phyloP scores from a whole-genome alignment of 2,888 invertebrate genomes.

The Athalia rosae region DNA sequence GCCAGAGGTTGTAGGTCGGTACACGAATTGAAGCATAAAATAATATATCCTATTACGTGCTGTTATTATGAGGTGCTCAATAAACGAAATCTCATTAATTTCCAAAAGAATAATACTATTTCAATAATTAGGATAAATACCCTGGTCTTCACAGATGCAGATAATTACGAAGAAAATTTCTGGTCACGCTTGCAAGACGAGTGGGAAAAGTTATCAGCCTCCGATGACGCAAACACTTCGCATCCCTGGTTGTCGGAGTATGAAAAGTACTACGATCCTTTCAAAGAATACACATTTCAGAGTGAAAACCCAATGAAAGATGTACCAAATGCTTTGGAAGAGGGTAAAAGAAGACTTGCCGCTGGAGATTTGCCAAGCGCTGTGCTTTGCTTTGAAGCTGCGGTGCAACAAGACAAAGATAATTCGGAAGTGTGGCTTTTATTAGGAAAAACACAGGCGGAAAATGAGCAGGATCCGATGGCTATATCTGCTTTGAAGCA shows the following conservation, averaged over 20 bases:
- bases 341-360: constrained; percentile 88
- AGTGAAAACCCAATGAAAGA: constrained; percentile 91
- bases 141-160: constrained; percentile 66
- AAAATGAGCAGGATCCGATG: constrained; percentile 97
- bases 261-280: constrained; percentile 78
- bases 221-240: constrained; percentile 74
- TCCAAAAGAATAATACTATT: constrained; percentile 40
- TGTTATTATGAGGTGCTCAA: no score
- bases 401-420: constrained; percentile 87
- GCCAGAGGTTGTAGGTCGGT: constrained; percentile 58
- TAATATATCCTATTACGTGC: neutral
- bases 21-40: neutral
- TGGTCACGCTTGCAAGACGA: constrained; percentile 84
- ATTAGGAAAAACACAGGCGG: constrained; percentile 94
- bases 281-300: constrained; percentile 86
- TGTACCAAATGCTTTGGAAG: constrained; percentile 85
- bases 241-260: constrained; percentile 85
- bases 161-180: constrained; percentile 79
- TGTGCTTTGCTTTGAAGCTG: constrained; percentile 96
- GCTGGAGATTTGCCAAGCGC: constrained; percentile 96
- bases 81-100: constrained; percentile 4
- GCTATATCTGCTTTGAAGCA: constrained; percentile 94
- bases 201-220: constrained; percentile 85
- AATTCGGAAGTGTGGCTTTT: constrained; percentile 91
- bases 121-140: constrained; percentile 17